Conservation (phyloP, 2,797 vertebrate species). For the Crax fasciolata region DNA sequence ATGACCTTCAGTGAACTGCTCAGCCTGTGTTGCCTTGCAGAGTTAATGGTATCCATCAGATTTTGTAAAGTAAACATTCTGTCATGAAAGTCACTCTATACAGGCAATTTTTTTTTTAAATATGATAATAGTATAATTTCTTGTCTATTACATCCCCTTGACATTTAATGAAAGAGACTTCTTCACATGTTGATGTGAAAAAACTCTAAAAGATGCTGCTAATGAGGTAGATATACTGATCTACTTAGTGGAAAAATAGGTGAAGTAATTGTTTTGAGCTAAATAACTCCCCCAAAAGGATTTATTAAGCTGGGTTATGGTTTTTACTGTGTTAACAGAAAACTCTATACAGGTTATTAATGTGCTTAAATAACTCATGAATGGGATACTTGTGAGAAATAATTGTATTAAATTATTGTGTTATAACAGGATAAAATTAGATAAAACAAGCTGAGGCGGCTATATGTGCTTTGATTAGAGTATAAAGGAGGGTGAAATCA, state of each 20-base stretch:
- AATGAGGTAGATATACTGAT: background rate
- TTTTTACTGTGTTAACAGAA: background rate
- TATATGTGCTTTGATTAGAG: slow-evolving; percentile 22
- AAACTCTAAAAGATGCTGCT: slow-evolving; percentile 5
- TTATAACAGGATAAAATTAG: slow-evolving; percentile 4
- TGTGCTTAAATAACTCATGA: slow-evolving; percentile 6
- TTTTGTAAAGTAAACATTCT: background rate
- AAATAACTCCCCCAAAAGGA: background rate
- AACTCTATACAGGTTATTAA: slow-evolving; percentile 22
- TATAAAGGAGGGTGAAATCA: background rate
- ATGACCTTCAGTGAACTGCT: background rate
- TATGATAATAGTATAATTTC: background rate
- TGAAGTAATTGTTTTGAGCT: background rate
- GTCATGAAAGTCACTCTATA: background rate
- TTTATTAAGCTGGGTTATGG: slow-evolving; percentile 8
- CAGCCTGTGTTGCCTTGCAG: background rate
- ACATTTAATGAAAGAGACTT: background rate
- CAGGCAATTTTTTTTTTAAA: background rate
- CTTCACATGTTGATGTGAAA: background rate
- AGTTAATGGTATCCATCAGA: background rate
- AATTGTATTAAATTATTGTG: slow-evolving; percentile 12
- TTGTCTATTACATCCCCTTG: background rate
- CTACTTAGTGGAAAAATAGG: background rate
- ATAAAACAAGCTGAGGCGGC: slow-evolving; percentile 2
- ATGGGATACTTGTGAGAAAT: slow-evolving; percentile 11